A percentile compares a stretch with the other conserved stretches of the same genome.
Evolutionary conservation across 2,113 vertebrate genomes (phyloP).

Genomic region (Gambusia affinis): DNA sequence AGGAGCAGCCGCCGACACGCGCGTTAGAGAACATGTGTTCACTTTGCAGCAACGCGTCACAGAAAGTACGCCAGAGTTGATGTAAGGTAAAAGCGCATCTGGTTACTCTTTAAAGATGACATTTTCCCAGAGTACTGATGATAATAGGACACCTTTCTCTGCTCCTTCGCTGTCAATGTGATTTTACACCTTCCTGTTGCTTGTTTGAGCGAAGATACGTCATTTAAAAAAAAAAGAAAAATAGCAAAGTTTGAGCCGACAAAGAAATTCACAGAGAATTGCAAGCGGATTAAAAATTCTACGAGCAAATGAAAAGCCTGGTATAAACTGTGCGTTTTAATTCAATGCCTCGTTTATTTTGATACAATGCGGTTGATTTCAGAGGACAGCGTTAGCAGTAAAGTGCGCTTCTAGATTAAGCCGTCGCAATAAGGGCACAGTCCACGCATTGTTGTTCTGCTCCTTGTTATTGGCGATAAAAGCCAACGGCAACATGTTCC

Average conservation of each 20-base stretch:
- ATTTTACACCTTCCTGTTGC: background rate
- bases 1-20: conserved; percentile 13
- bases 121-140: background rate
- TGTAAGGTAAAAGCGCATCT: background rate
- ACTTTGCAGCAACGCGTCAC: background rate
- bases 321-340: background rate
- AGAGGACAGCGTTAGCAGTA: background rate
- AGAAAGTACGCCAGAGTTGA: background rate
- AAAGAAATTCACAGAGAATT: too few species aligned
- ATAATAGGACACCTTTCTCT: background rate
- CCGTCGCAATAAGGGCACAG: background rate
- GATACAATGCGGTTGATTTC: background rate
- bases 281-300: background rate
- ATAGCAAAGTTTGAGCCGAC: background rate
- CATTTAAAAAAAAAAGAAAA: background rate
- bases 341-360: background rate
- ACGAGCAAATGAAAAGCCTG: background rate
- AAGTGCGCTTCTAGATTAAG: background rate
- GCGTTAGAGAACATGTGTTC: background rate
- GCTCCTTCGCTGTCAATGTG: background rate
- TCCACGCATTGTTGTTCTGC: background rate
- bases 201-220: background rate
- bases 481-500: background rate
- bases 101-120: background rate
- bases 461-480: background rate